phyloP scores from a whole-genome alignment of 2,797 vertebrate genomes.

The Pseudochaenichthys georgianus region DNA sequence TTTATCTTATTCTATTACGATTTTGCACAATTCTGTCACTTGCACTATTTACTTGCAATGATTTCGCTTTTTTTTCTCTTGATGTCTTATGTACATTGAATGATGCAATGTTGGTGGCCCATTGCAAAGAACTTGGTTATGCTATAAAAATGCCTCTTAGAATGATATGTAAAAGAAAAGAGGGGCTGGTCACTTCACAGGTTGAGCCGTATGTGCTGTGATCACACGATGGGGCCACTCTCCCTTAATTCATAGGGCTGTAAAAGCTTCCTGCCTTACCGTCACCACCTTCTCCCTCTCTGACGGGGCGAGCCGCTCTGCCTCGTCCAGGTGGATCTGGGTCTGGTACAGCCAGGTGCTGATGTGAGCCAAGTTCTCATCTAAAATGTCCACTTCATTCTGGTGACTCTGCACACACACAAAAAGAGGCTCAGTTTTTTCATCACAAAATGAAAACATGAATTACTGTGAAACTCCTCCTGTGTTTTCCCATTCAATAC shows the following conservation, averaged over 20 bases:
- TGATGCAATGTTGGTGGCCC: no score
- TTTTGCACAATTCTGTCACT: no score
- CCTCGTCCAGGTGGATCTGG: constrained; percentile 95
- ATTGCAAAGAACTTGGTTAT: no score
- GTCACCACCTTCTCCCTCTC: constrained; percentile 91
- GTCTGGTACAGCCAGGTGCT: constrained; percentile 99
- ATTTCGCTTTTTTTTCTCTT: no score
- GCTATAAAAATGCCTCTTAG: no score
- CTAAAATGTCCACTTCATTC: constrained; percentile 95
- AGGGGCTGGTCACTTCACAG: no score
- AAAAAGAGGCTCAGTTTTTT: constrained; percentile 12
- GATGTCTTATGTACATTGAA: no score
- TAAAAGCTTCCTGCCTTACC: constrained; percentile 74
- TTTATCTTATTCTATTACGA: no score
- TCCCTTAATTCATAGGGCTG: neutral
- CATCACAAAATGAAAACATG: constrained; percentile 7
- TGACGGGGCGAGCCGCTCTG: constrained; percentile 88
- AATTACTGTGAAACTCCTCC: neutral
- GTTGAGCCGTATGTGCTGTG: no score
- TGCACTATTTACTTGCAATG: no score
- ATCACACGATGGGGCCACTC: neutral
- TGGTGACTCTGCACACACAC: constrained; percentile 89
- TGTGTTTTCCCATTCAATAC: neutral
- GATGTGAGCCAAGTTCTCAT: constrained; percentile 97
- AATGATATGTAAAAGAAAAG: no score